Percentiles rank a stretch among this genome's conserved stretches.
Conservation (phyloP, 2,113 vertebrate genomes). For the Petrocephalus microphthalmus region DNA sequence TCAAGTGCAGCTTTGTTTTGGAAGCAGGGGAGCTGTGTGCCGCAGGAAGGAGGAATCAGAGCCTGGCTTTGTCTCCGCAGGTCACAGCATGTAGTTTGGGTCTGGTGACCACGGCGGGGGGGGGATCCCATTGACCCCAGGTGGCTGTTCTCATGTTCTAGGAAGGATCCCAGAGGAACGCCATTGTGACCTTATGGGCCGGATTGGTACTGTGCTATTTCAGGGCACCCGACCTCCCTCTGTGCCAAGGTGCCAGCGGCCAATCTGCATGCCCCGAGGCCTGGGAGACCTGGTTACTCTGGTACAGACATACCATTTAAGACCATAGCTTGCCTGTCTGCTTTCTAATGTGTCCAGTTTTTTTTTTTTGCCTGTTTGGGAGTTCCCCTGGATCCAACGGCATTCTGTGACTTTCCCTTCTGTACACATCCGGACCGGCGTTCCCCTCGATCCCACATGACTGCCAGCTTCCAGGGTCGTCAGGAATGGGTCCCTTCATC, state of each 20-base stretch:
- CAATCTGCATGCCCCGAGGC: not conserved
- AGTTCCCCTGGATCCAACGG: not conserved
- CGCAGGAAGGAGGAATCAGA: not conserved
- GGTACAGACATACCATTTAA: not conserved
- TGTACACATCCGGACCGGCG: not conserved
- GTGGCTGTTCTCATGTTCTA: not conserved
- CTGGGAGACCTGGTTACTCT: not conserved
- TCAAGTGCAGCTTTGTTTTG: slow-evolving; percentile 6
- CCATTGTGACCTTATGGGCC: slow-evolving; percentile 7
- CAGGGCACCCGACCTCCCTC: not conserved
- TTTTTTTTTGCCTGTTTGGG: not conserved
- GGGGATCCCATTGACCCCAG: not conserved
- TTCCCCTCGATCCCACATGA: not conserved
- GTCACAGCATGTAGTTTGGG: not conserved
- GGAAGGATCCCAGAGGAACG: slow-evolving; percentile 21
- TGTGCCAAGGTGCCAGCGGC: not conserved
- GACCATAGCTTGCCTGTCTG: not conserved
- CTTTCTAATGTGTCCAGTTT: not conserved
- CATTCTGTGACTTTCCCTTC: not conserved
- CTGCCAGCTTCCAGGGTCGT: not conserved
- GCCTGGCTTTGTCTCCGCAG: not conserved
- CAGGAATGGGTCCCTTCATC: not conserved
- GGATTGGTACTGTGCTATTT: not conserved
- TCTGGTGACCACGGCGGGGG: not conserved
- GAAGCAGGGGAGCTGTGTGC: not conserved